Conservation (phyloP, 1,140 invertebrate genomes). For the Lepidotrigona ventralis region DNA sequence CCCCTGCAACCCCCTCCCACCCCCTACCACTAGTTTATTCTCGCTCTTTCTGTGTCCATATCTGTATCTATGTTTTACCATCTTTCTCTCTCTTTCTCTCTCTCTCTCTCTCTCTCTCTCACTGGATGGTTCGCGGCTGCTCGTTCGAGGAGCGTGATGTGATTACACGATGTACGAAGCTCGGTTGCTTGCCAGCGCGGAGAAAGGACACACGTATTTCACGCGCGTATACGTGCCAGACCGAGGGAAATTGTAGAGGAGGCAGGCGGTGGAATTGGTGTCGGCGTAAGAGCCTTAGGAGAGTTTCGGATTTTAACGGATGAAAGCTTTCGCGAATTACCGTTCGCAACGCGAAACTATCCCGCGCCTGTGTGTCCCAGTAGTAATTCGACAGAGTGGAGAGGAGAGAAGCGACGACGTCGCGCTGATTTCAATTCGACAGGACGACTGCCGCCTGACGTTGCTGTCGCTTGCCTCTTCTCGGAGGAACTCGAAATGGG, state of each 20-base stretch:
- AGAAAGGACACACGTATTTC: background rate
- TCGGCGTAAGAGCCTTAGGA: slow-evolving; percentile 39
- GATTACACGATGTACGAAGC: slow-evolving; percentile 34
- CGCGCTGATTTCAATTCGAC: slow-evolving; percentile 27
- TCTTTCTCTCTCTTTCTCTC: no score
- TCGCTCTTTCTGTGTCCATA: background rate
- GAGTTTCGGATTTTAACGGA: slow-evolving; percentile 53
- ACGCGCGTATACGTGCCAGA: background rate
- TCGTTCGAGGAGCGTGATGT: slow-evolving; percentile 43
- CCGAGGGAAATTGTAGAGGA: background rate
- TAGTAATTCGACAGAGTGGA: slow-evolving; percentile 63
- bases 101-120: background rate
- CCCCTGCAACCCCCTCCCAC: no score
- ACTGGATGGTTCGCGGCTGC: background rate
- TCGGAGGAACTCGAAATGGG: background rate
- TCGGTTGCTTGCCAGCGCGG: background rate
- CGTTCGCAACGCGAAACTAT: slow-evolving; percentile 24
- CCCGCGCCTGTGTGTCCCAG: slow-evolving; percentile 31
- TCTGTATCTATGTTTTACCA: no score
- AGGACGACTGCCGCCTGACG: no score
- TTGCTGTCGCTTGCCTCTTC: background rate
- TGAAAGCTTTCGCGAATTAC: slow-evolving; percentile 58
- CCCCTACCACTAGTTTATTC: background rate
- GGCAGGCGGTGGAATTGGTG: background rate
- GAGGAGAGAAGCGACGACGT: background rate